phyloP scores from a whole-genome alignment of 2,888 invertebrate species.

The Andrena flavipes region DNA sequence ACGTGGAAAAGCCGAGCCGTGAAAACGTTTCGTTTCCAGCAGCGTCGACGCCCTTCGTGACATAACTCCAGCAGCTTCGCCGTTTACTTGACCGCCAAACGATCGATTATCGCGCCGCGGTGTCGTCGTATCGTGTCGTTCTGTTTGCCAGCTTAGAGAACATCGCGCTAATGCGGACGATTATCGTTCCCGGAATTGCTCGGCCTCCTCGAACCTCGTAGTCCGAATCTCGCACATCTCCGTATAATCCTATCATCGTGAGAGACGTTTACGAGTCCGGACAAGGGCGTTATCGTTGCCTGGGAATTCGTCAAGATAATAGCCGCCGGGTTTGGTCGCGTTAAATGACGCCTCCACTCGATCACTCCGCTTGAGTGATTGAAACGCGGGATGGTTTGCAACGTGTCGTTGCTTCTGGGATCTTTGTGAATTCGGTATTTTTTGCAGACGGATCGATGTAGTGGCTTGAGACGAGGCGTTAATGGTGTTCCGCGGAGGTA shows the following conservation, averaged over 20 bases:
- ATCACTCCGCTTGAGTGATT: not conserved
- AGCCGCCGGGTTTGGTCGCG: not conserved
- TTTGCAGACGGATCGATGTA: too few relatives aligned
- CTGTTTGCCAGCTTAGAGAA: conserved; percentile 61
- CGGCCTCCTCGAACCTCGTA: conserved; percentile 36
- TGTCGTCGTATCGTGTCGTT: conserved; percentile 51
- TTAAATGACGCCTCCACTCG: not conserved
- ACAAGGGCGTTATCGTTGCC: conserved; percentile 43
- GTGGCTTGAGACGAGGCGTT: too few relatives aligned
- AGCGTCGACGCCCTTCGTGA: not conserved
- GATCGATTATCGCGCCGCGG: conserved; percentile 53
- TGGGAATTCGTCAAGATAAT: conserved; percentile 25
- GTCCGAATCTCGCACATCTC: conserved; percentile 28
- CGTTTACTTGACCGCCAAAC: not conserved
- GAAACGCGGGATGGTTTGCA: not conserved
- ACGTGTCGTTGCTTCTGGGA: not conserved
- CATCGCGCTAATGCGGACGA: conserved; percentile 66
- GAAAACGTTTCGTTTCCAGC: not conserved
- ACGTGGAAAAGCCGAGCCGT: not conserved
- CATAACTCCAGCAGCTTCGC: not conserved
- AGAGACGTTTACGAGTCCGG: conserved; percentile 63
- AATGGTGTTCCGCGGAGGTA: too few relatives aligned
- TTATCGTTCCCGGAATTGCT: conserved; percentile 66
- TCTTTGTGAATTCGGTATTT: too few relatives aligned
- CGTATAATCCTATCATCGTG: conserved; percentile 66